Base-by-base conservation (phyloP, 2,888 invertebrate species). In the Onchidella celtica region DNA sequence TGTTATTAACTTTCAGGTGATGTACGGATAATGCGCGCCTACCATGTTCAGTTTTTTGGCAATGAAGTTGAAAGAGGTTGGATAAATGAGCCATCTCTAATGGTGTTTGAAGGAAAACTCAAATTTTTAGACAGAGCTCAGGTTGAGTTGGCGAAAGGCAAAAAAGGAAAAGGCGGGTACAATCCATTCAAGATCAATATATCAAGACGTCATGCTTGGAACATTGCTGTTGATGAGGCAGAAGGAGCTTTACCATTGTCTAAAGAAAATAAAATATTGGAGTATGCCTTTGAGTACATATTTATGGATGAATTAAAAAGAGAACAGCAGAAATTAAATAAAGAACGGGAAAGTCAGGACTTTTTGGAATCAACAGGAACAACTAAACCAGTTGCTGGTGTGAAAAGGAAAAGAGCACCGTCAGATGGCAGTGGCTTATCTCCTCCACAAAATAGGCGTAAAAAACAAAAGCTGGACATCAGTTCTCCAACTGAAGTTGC, bases 31-130 rank as follows among this genome's bases (percentile, higher is more conserved):
- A 76, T 80, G 36, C 82, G 91, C 55, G 82, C 86, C 34, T 94
- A 93, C 85, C 97, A 98, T 92, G 97, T 98, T 0, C 96, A 96
- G 82, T 98, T 97, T 93, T 97, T 97, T 92, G 97, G 96, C 0
- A 97, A 97, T 91, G 96, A 96, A 86, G 97, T 96, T 0, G 95
- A 97, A 24, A 95, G 96, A 61, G 96, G 96, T 87, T 98, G 98
- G 98, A 88, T 92, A 2, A 93, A 94, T 14, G 94, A 95, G 57
- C 94, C 94, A 29, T 95, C 95, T 92, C 93, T 97, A 14, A 94
- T 97, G 84, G 94, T 94, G 14, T 97, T 95, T 91, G 94, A 93
- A 21, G 96, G 96, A 0, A 93, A 95, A 29, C 27, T 63, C 0
- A 63, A 81, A 34, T 81, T 81, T 70, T 63, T 81, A 29, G 76